Evolutionary conservation across 2,113 vertebrate genomes (phyloP).

Genomic region (Numenius arquata): DNA sequence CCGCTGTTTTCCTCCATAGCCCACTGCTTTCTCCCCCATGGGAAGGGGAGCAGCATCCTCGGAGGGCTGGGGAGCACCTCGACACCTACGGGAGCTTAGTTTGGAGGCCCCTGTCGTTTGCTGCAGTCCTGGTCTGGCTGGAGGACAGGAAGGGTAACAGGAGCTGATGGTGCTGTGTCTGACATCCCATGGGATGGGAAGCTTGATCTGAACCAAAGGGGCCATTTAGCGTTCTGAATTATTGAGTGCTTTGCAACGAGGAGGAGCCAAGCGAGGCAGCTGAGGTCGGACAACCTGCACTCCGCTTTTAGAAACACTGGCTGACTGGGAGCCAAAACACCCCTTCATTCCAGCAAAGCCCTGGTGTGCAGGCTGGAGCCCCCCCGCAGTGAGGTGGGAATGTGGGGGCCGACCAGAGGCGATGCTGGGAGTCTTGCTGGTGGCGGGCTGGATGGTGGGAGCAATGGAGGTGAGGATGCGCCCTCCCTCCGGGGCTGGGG

Average conservation of each 20-base stretch:
- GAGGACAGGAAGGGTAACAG: not conserved
- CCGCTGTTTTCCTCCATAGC: not conserved
- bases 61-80: not conserved
- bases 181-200: not conserved
- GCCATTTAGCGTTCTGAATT: slow-evolving; percentile 64
- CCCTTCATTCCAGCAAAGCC: not conserved
- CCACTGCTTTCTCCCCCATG: not conserved
- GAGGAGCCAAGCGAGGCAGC: not conserved
- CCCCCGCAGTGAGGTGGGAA: not conserved
- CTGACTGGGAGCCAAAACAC: not conserved
- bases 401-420: accelerated
- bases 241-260: slow-evolving; percentile 9
- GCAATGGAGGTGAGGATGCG: not conserved
- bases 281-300: not conserved
- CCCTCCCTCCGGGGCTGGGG: not conserved
- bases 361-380: accelerated
- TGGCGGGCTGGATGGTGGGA: accelerated
- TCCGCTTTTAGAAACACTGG: not conserved
- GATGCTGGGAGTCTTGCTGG: not conserved
- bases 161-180: not conserved
- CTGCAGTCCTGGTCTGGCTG: slow-evolving; percentile 45
- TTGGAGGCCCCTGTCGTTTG: not conserved
- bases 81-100: not conserved
- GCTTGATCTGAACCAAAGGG: slow-evolving; percentile 43
- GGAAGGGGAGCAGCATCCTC: not conserved